Evolutionary conservation across 2,888 invertebrate species (phyloP), one percentile per base, ranked within the genome.

Genomic region (Phasia obesa): DNA sequence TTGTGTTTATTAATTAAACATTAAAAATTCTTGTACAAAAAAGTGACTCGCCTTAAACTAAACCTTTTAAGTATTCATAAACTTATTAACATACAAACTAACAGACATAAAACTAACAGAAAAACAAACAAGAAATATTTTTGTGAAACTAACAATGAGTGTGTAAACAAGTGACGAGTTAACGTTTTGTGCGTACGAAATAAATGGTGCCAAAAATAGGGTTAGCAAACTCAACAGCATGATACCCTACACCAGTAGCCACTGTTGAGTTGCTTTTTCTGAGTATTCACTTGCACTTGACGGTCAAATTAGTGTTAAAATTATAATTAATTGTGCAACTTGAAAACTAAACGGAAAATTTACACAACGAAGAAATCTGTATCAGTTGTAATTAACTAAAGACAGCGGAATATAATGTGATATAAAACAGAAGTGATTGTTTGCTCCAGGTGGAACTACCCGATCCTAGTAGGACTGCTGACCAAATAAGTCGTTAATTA

Each of bases 71-170:
- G 9, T 13, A 31, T 65, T 38, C 69, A 44, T n/a, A 71, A 67
- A 53, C 60, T 53, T 60, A 67, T 79, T 79, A 44, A 73, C 73
- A 79, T 67, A 60, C 59, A 74, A 79, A 67, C 74, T 65, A 53
- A 67, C 53, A 31, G 23, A 42, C 27, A 65, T 42, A 51, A 57
- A 77, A 53, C 62, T 49, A 23, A 64, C 42, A 69, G 42, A 62
- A 35, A 35, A 35, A 35, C 35, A 35, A 35, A 35, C 21, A 19
- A 49, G 27, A 47, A 27, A 23, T 42, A 65, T 65, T 71, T 71
- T 53, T 57, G 27, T 27, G 27, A 57, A 70, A 62, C 44, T 55
- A 70, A 77, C 70, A 44, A 62, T 35, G 23, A 17, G 11, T 51
- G 25, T 77, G 60, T 42, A 17, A 35, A 49, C 11, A 31, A 17